Base-by-base conservation (phyloP, 2,797 vertebrate genomes). In the Peromyscus melanophrys region DNA sequence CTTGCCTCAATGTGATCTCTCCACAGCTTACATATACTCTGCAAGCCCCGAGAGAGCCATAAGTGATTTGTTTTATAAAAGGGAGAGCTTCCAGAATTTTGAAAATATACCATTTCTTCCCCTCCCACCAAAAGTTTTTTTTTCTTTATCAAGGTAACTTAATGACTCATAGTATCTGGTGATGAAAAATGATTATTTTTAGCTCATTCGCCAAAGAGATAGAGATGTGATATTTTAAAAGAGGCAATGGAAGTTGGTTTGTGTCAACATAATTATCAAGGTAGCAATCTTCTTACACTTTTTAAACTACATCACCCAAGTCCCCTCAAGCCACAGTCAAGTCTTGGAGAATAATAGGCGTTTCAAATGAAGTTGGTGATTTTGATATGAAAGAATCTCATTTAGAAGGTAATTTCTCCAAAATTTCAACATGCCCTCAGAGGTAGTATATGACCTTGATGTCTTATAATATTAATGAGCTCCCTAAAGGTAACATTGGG, bases 371-470 rank as follows among this genome's bases (percentile, higher is more conserved):
- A 91, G 65, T 83, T 75, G 52, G n/a, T 82, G n/a, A 84, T 40
- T 93, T 96, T 97, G 87, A 90, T 93, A 57, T 95, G 92, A 96
- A 95, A 85, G 31, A 88, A 95, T 92, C 37, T 75, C 63, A 94
- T 95, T 81, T 92, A 89, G 65, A 89, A 89, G 37, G 43, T 37
- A 91, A 90, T 97, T 86, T 97, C 31, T 23, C 34, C 65, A 69
- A 69, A 84, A 94, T 92, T 77, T 93, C 83, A 97, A 84, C 75
- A 80, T 0, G 0, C 88, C 23, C 57, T 92, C n/a, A 61, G 34
- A 96, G 37, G 13, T 96, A 83, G 63, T 92, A 1, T 85, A 87
- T 95, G 83, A 95, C 25, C 80, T 92, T 92, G 87, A 83, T 92
- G 59, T 97, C n/a, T 94, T 93, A 73, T 55, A 25, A 46, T 96